Evolutionary conservation across 2,113 vertebrate genomes (phyloP).

Genomic region (Kobus ellipsiprymnus): DNA sequence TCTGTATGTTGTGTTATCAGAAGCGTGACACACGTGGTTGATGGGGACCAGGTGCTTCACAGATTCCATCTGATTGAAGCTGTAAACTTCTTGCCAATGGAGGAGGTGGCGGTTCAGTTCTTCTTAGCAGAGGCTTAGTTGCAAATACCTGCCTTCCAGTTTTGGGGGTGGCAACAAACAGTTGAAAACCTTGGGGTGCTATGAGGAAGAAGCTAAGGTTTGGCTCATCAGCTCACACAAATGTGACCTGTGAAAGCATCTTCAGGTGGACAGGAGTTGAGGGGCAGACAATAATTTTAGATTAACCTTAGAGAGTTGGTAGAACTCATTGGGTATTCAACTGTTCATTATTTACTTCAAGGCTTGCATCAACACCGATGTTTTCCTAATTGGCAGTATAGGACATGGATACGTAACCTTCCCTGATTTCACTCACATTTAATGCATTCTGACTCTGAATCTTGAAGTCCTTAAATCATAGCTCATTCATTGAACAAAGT

Average conservation of each 20-base stretch:
- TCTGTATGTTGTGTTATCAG: slow-evolving; percentile 67
- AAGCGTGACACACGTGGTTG: slow-evolving; percentile 17
- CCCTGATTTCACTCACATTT: neutral
- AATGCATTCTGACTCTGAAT: neutral
- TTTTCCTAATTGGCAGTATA: neutral
- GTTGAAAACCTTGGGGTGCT: neutral
- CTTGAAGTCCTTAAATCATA: neutral
- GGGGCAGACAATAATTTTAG: neutral
- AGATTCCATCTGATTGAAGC: neutral
- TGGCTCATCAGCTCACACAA: neutral
- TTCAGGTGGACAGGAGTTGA: neutral
- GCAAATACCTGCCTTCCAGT: neutral
- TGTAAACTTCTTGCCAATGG: slow-evolving; percentile 23
- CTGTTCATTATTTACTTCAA: neutral
- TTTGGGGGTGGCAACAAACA: neutral
- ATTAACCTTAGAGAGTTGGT: neutral
- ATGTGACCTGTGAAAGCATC: neutral
- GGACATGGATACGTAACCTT: neutral
- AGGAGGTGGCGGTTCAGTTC: neutral
- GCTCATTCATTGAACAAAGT: neutral
- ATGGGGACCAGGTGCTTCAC: slow-evolving; percentile 54
- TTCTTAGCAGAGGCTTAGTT: slow-evolving; percentile 17
- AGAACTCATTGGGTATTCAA: neutral
- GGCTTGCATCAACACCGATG: neutral
- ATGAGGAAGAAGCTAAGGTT: neutral